Percentiles rank a stretch among this genome's conserved stretches.
phyloP scores from a whole-genome alignment of 2,797 vertebrate species.

The Anguilla marmorata region DNA sequence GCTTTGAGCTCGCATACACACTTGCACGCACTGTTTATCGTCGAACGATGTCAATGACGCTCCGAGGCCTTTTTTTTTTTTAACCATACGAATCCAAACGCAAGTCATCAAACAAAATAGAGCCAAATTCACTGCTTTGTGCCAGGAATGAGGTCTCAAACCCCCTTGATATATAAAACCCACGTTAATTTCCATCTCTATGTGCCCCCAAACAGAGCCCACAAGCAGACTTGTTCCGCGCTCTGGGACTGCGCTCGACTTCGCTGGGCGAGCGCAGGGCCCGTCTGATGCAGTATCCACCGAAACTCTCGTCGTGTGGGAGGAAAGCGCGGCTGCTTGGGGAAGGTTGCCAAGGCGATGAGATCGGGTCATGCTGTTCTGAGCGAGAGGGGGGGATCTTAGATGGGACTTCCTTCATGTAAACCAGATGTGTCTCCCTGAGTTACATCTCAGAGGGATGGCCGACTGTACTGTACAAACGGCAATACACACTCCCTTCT shows the following conservation, averaged over 20 bases:
- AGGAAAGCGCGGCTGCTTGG: not conserved
- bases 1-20: not conserved
- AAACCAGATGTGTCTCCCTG: conserved; percentile 17
- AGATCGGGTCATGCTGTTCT: conserved; percentile 14
- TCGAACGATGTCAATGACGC: no score
- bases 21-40: not conserved
- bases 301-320: conserved; percentile 4
- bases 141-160: not conserved
- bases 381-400: no score
- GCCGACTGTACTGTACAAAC: not conserved
- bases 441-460: not conserved
- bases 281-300: not conserved
- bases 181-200: not conserved
- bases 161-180: not conserved
- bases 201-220: not conserved
- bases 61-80: no score
- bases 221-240: not conserved
- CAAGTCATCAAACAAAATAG: not conserved
- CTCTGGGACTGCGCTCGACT: not conserved
- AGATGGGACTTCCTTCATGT: conserved; percentile 11
- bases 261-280: not conserved
- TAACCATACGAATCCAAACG: not conserved
- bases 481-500: not conserved
- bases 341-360: conserved; percentile 8
- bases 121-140: not conserved